Evolutionary conservation across 2,113 vertebrate species (phyloP).

Genomic region (Pipra filicauda): DNA sequence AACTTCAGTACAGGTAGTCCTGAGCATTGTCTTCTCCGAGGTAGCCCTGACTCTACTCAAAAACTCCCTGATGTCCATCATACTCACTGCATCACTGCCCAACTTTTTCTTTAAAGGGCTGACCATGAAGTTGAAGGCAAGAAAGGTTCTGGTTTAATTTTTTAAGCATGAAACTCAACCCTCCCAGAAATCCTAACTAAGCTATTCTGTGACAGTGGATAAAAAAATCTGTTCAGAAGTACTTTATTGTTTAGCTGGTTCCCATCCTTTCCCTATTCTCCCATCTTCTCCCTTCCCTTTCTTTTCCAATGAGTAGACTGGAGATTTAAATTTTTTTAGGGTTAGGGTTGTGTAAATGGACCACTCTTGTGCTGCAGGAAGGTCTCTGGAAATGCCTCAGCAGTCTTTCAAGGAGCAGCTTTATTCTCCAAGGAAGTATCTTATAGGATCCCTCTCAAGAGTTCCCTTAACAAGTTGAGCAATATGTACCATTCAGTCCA

Average conservation of each 20-base stretch:
- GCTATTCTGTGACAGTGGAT: neutral
- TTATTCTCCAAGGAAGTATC: neutral
- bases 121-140: neutral
- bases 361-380: neutral
- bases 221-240: neutral
- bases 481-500: neutral
- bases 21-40: neutral
- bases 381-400: neutral
- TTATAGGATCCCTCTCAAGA: neutral
- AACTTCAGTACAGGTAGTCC: neutral
- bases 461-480: neutral
- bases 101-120: neutral
- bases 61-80: neutral
- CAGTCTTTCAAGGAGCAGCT: neutral
- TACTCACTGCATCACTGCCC: neutral
- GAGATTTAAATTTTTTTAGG: neutral
- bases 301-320: neutral
- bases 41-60: neutral
- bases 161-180: neutral
- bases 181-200: neutral
- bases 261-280: neutral
- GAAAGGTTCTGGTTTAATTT: neutral
- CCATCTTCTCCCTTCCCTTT: neutral
- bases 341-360: neutral
- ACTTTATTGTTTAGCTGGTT: neutral